Conservation (phyloP, 1,140 invertebrate genomes). For the Caerostris darwini region DNA sequence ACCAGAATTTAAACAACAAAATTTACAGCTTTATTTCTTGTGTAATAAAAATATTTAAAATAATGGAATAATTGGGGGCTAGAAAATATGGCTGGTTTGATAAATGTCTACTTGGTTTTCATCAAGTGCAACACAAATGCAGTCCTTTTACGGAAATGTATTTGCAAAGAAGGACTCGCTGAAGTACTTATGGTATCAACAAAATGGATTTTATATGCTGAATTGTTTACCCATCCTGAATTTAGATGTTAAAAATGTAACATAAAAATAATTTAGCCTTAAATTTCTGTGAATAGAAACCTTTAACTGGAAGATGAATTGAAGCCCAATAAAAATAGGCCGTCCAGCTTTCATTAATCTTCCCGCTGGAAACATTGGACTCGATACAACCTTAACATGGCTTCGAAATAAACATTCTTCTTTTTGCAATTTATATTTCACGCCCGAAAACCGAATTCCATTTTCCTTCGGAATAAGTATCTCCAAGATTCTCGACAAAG, state of each 20-base stretch:
- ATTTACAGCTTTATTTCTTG: too few relatives aligned
- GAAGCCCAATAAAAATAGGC: neutral
- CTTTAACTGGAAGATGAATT: neutral
- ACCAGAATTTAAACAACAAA: too few relatives aligned
- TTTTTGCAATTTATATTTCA: constrained; percentile 51
- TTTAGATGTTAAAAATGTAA: too few relatives aligned
- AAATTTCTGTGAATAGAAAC: too few relatives aligned
- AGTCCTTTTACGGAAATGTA: too few relatives aligned
- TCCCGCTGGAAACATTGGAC: neutral
- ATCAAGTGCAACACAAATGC: too few relatives aligned
- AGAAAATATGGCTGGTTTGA: too few relatives aligned
- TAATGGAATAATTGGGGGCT: too few relatives aligned
- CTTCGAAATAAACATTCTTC: neutral
- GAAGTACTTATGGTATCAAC: neutral
- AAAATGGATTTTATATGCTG: neutral
- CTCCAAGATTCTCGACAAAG: neutral
- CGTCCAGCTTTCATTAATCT: neutral
- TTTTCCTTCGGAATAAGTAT: neutral
- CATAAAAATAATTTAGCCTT: too few relatives aligned
- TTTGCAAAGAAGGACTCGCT: neutral
- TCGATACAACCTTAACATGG: neutral
- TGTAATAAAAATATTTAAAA: too few relatives aligned
- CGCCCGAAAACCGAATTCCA: constrained; percentile 22
- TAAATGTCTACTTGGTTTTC: too few relatives aligned
- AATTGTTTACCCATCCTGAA: too few relatives aligned